These are phyloP conservation scores for Muscicapa striata DNA, from an alignment of 2,797 vertebrate species.

Conservation along the genomic window DNA sequence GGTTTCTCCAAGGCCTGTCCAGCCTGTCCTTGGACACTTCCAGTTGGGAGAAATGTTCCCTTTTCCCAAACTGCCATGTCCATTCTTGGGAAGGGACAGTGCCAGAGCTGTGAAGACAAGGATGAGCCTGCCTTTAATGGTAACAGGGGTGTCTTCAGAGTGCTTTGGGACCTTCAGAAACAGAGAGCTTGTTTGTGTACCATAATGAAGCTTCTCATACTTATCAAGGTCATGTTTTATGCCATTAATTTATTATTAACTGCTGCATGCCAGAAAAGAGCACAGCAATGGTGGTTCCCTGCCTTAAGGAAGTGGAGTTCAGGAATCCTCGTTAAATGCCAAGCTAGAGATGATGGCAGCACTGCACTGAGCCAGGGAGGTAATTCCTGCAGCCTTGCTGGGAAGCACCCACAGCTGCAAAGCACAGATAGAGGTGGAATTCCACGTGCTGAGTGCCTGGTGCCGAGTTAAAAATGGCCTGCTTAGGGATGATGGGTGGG, in stretches of 20 bases:
- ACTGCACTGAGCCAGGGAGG: not conserved
- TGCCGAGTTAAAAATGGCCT: not conserved
- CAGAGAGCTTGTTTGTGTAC: not conserved
- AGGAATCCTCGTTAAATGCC: not conserved
- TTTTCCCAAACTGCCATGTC: not conserved
- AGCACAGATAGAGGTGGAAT: conserved; percentile 3
- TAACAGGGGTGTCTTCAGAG: not conserved
- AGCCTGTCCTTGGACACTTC: not conserved
- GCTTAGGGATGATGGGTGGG: not conserved
- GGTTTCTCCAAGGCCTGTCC: not conserved
- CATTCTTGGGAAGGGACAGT: not conserved
- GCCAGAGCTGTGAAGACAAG: not conserved
- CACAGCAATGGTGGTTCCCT: not conserved
- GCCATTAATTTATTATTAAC: not conserved
- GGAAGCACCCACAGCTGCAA: not conserved
- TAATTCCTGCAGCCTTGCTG: not conserved
- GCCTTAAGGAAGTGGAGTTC: not conserved
- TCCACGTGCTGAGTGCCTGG: not conserved
- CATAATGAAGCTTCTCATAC: not conserved
- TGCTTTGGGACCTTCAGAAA: not conserved
- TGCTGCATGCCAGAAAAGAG: not conserved
- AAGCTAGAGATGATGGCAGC: not conserved
- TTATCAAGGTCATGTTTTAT: not conserved
- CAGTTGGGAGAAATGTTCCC: not conserved
- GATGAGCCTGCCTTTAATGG: not conserved